Conservation (phyloP, 2,888 invertebrate genomes). For the Pandemis cinnamomeana region DNA sequence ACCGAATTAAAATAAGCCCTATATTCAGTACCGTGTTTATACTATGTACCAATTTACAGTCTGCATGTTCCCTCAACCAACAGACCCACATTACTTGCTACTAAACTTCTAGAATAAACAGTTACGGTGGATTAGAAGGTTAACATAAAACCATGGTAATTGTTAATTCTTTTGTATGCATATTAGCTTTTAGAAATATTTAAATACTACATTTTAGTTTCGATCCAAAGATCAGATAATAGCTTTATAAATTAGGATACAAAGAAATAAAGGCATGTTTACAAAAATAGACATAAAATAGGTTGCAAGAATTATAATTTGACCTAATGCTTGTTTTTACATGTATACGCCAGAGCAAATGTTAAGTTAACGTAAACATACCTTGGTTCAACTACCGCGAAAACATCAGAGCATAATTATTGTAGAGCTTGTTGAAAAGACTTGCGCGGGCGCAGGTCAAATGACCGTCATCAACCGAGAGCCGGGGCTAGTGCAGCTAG, state of each 20-base stretch:
- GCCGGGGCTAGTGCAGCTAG: slow-evolving; percentile 57
- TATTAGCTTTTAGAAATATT: slow-evolving; percentile 23
- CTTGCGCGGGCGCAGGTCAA: slow-evolving; percentile 56
- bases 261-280: neutral
- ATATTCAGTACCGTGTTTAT: slow-evolving; percentile 18
- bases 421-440: slow-evolving; percentile 17
- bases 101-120: neutral
- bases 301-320: neutral
- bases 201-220: slow-evolving; percentile 34
- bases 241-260: slow-evolving; percentile 4
- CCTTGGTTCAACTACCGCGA: neutral
- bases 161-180: slow-evolving; percentile 38
- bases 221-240: slow-evolving; percentile 25
- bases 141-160: slow-evolving; percentile 14
- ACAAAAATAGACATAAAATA: neutral
- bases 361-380: neutral
- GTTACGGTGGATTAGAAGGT: slow-evolving; percentile 8
- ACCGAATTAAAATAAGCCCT: slow-evolving; percentile 33
- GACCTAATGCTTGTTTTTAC: neutral
- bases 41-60: slow-evolving; percentile 1
- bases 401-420: neutral
- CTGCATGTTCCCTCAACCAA: neutral
- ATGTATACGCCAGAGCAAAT: neutral
- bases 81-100: neutral
- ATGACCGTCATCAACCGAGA: slow-evolving; percentile 68